phyloP scores from a whole-genome alignment of 2,888 invertebrate species.

The Acronicta psi region DNA sequence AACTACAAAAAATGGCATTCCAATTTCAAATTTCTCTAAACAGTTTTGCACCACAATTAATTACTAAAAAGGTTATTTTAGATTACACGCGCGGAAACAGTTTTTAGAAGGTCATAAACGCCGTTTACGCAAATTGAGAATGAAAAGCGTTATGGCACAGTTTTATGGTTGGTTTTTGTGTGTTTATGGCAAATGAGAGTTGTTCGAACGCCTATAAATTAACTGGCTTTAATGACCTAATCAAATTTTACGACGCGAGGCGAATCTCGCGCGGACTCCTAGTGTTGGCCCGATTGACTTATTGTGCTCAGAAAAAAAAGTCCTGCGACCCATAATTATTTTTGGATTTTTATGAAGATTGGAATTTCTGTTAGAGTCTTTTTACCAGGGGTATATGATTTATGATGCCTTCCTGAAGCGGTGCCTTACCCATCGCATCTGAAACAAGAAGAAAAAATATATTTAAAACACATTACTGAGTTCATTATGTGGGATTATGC shows the following conservation, averaged over 20 bases:
- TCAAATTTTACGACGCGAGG: slow-evolving; percentile 88
- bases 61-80: slow-evolving; percentile 81
- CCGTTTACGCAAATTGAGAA: slow-evolving; percentile 56
- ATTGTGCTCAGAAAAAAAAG: slow-evolving; percentile 78
- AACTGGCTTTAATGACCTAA: slow-evolving; percentile 88
- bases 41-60: slow-evolving; percentile 72
- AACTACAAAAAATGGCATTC: slow-evolving; percentile 46
- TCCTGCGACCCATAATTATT: slow-evolving; percentile 79
- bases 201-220: slow-evolving; percentile 87
- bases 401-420: slow-evolving; percentile 75
- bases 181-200: slow-evolving; percentile 80
- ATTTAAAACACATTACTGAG: slow-evolving; percentile 57
- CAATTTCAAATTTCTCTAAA: slow-evolving; percentile 50
- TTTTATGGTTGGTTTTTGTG: slow-evolving; percentile 76
- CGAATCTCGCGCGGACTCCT: slow-evolving; percentile 86
- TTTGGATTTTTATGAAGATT: slow-evolving; percentile 87
- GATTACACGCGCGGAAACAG: slow-evolving; percentile 73
- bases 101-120: slow-evolving; percentile 74
- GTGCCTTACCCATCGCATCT: slow-evolving; percentile 94
- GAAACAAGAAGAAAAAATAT: slow-evolving; percentile 89
- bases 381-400: slow-evolving; percentile 78
- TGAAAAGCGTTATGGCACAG: slow-evolving; percentile 64
- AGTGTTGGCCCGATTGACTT: slow-evolving; percentile 87
- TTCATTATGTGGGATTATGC: slow-evolving; percentile 52
- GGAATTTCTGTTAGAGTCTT: slow-evolving; percentile 85